These are phyloP conservation scores for Fragariocoptes setiger DNA, from an alignment of 1,140 invertebrate genomes.

Conservation along the genomic window DNA sequence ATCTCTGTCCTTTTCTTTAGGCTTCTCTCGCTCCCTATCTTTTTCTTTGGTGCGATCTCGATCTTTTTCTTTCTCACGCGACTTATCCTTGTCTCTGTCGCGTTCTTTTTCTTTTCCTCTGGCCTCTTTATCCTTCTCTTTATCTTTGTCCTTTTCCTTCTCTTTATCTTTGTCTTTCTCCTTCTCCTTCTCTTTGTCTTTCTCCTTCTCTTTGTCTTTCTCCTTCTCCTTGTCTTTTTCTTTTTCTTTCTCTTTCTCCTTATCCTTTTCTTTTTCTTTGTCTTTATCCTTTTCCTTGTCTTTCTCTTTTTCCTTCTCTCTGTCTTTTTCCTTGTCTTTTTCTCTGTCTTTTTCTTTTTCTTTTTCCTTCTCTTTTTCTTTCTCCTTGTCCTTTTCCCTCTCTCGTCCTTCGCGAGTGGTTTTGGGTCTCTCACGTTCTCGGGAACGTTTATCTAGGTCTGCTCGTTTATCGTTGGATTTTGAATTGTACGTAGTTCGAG, in stretches of 20 bases:
- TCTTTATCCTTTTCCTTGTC: slow-evolving; percentile 1
- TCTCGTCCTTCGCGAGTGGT: slow-evolving; percentile 7
- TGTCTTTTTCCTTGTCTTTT: neutral
- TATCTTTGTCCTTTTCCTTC: neutral
- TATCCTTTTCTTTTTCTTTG: neutral
- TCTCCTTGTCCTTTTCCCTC: slow-evolving; percentile 21
- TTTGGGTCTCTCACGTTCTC: neutral
- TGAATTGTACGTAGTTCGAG: neutral
- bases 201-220: slow-evolving; percentile 1
- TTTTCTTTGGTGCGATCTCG: neutral
- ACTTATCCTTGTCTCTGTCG: neutral
- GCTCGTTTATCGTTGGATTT: neutral
- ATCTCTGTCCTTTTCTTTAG: neutral
- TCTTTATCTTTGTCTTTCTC: neutral
- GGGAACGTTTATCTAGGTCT: neutral
- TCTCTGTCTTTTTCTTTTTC: slow-evolving; percentile 11
- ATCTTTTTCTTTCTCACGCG: neutral
- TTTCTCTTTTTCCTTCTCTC: slow-evolving; percentile 16
- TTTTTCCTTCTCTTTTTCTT: slow-evolving; percentile 23
- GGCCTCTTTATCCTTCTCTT: neutral
- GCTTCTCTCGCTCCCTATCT: neutral
- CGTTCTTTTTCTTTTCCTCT: neutral
- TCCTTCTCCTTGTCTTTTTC: slow-evolving; percentile 2
- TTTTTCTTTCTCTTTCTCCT: neutral
- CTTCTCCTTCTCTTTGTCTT: neutral